These are phyloP conservation scores for Zeuzera pyrina DNA, from an alignment of 2,888 invertebrate genomes.

Conservation along the genomic window DNA sequence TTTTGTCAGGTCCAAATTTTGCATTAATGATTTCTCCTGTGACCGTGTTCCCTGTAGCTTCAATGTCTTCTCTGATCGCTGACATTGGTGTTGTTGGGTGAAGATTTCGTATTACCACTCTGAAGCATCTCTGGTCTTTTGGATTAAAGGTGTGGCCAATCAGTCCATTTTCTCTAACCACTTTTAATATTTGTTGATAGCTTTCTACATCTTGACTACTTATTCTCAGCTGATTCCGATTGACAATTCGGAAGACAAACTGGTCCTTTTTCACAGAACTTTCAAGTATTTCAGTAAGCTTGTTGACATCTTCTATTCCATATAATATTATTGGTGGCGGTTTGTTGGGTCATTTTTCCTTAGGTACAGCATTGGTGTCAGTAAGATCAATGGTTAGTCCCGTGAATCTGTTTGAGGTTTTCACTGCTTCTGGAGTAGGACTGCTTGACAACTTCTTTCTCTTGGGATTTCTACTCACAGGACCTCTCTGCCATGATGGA, in stretches of 20 bases:
- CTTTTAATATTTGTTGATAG: too few species aligned
- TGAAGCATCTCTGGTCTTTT: too few species aligned
- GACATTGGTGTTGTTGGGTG: conserved; percentile 8
- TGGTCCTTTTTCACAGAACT: too few species aligned
- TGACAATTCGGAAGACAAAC: conserved; percentile 9
- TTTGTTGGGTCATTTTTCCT: background rate
- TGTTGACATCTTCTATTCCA: conserved; percentile 7
- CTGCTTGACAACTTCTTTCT: background rate
- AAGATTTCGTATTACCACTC: too few species aligned
- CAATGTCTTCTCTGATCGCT: conserved; percentile 6
- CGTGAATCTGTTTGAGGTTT: background rate
- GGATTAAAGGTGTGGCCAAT: too few species aligned
- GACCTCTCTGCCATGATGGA: background rate
- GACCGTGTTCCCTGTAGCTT: conserved; percentile 9
- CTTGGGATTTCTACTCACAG: background rate
- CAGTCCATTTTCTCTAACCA: too few species aligned
- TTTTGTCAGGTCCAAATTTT: conserved; percentile 3
- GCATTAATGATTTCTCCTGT: conserved; percentile 9
- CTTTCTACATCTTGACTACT: too few species aligned
- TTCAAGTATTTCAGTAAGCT: too few species aligned
- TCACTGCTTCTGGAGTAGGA: background rate
- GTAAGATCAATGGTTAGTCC: background rate
- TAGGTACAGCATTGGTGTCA: background rate
- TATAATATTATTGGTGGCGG: too few species aligned
- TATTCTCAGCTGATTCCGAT: conserved; percentile 12